Evolutionary conservation across 2,797 vertebrate species (phyloP), one percentile per base, ranked within the genome.

Genomic region (Pseudopleuronectes americanus): DNA sequence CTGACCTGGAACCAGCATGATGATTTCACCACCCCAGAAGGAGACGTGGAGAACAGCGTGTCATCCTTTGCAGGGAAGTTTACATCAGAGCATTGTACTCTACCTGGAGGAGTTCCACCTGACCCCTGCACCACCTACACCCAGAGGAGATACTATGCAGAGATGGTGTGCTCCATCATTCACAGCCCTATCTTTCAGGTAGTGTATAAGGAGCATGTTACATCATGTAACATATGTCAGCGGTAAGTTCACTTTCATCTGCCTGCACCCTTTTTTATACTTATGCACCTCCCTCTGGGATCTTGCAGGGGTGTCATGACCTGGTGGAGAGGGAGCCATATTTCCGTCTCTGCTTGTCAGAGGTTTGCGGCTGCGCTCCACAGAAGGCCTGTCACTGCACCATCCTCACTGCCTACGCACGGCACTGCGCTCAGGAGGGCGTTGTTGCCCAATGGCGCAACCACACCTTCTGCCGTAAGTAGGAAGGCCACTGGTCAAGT

Each of bases 1-100:
- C 93, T 96, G 78, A 97, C 93, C 47, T 96, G 97, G 95, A 96
- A 92, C 86, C 96, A 96, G 90, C 92, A 93, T 0, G 97, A 98
- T 0, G 97, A 99, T 71, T 98, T 98, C 79, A 94, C 93, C 74
- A 97, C 96, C 0, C 96, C 96, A 0, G 95, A 92, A 0, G 96
- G 97, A 0, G 96, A 99, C 0, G 92, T 97, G 69, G 97, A 99
- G 85, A 92, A 78, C 81, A 92, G 91, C 0, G 68, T 92, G 0
- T 1, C 87, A 0, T 93, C 95, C 58, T 99, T 99, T 1, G 90
- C 92, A 17, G 74, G 80, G 66, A 96, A 95, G 77, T 98, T 96
- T 89, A 90, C 73, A 2, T 84, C 89, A 0, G 74, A 79, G 0
- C 76, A 41, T 0, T 99, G 97, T 33, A 61, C 70, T 1, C 23